A percentile compares a stretch with the other conserved stretches of the same genome.
These are phyloP conservation scores for Ibycter americanus DNA, from an alignment of 2,797 vertebrate genomes.

Conservation along the genomic window DNA sequence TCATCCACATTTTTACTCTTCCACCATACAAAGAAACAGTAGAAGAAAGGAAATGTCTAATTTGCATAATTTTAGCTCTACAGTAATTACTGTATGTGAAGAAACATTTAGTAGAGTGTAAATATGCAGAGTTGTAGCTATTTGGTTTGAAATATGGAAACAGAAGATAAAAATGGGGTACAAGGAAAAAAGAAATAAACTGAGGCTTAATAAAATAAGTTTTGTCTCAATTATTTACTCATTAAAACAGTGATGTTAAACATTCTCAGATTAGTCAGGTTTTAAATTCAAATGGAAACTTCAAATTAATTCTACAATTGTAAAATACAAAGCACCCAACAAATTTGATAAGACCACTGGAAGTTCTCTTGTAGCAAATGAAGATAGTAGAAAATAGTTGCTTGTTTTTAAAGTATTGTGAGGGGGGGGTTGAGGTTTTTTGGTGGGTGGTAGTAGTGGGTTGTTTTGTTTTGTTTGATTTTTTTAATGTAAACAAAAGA, in stretches of 20 bases:
- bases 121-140: neutral
- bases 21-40: neutral
- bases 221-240: neutral
- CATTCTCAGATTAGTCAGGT: neutral
- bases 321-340: neutral
- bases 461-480: neutral
- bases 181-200: neutral
- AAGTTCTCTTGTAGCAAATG: neutral
- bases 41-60: neutral
- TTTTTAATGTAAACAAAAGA: neutral
- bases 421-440: neutral
- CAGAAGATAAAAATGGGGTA: constrained; percentile 53
- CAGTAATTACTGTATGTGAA: constrained; percentile 20
- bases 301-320: constrained; percentile 10
- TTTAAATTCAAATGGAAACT: constrained; percentile 22
- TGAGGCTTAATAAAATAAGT: neutral
- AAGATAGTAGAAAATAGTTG: constrained; percentile 4
- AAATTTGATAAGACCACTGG: neutral
- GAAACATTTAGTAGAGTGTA: neutral
- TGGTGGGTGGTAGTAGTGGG: neutral
- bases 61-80: constrained; percentile 57
- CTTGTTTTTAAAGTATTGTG: neutral
- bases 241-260: neutral
- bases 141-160: constrained; percentile 54
- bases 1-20: neutral